A percentile compares a stretch with the other conserved stretches of the same genome.
phyloP scores from a whole-genome alignment of 2,113 vertebrate genomes.

The Candoia aspera region DNA sequence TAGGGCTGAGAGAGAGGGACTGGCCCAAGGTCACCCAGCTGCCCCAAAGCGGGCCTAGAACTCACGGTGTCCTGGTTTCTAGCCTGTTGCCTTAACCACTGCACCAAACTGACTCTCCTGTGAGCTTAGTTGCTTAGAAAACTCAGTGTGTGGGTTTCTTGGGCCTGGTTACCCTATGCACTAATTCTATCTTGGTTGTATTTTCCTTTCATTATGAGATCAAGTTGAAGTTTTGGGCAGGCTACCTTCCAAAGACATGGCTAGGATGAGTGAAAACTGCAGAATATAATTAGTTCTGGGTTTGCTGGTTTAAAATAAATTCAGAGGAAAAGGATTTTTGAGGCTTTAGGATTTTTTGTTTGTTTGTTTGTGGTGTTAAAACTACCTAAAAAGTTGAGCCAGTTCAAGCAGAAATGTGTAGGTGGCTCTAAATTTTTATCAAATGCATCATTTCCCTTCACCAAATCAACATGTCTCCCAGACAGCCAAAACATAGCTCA shows the following conservation, averaged over 20 bases:
- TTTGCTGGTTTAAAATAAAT: not conserved
- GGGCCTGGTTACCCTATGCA: not conserved
- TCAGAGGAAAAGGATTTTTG: not conserved
- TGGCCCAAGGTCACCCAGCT: not conserved
- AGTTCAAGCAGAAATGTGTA: slow-evolving; percentile 19
- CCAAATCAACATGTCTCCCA: slow-evolving; percentile 49
- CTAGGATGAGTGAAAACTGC: not conserved
- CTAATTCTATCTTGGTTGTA: not conserved
- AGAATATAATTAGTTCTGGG: not conserved
- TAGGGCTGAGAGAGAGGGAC: not conserved
- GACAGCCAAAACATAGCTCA: slow-evolving; percentile 55
- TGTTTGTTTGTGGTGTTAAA: slow-evolving; percentile 30
- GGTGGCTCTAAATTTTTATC: slow-evolving; percentile 53
- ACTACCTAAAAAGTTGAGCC: slow-evolving; percentile 3
- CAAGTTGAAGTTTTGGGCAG: not conserved
- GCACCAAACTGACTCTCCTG: not conserved
- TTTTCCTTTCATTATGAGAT: not conserved
- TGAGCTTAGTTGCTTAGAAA: fast-evolving
- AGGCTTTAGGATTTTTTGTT: not conserved
- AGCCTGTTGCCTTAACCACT: not conserved
- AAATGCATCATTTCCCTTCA: slow-evolving; percentile 27
- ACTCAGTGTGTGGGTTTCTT: not conserved
- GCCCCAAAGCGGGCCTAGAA: not conserved
- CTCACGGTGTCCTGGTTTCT: not conserved
- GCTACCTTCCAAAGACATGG: not conserved